Evolutionary conservation across 2,113 vertebrate genomes (phyloP), one percentile per base, ranked within the genome.

Genomic region (Origma solitaria): DNA sequence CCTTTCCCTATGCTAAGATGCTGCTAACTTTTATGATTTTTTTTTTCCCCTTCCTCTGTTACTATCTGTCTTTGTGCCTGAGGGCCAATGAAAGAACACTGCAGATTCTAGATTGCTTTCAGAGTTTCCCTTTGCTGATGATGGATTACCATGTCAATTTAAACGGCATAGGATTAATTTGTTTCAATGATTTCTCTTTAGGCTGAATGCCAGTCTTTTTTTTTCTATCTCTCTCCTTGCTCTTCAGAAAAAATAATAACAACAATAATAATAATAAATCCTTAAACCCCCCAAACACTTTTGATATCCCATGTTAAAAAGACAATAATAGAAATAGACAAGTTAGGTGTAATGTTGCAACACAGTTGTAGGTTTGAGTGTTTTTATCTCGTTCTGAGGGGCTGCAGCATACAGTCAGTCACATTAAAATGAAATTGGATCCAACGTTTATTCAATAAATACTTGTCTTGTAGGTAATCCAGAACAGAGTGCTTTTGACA

Each of bases 161-260:
- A 98, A 99, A 99, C 97, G 98, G 99, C 99, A 98, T 98, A 99
- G 98, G 98, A 99, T 99, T 99, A 98, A 99, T 99, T 99, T 99
- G 98, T 99, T 99, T 99, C 98, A 99, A 99, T 99, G 99, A 99
- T 99, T 98, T 98, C 98, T 99, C 98, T 98, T 98, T 98, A 98
- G 99, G 98, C 98, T 97, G 98, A 98, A 98, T 98, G 98, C 99
- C 98, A 99, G 98, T 97, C 97, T 96, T 98, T 96, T 96, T 97
- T 97, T 94, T 97, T 97, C 97, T 98, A 69, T 97, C 97, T 98
- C 96, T 96, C 78, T 75, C 60, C 85, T 96, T 96, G 91, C 87
- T 97, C 61, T 93, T 97, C 79, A 77, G 71, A 62, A 97, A 97
- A 95, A 96, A 97, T 93, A 92, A 90, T 72, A 60, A 78, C 47